phyloP scores from a whole-genome alignment of 2,113 vertebrate species.

The Dendrocopos noguchii region DNA sequence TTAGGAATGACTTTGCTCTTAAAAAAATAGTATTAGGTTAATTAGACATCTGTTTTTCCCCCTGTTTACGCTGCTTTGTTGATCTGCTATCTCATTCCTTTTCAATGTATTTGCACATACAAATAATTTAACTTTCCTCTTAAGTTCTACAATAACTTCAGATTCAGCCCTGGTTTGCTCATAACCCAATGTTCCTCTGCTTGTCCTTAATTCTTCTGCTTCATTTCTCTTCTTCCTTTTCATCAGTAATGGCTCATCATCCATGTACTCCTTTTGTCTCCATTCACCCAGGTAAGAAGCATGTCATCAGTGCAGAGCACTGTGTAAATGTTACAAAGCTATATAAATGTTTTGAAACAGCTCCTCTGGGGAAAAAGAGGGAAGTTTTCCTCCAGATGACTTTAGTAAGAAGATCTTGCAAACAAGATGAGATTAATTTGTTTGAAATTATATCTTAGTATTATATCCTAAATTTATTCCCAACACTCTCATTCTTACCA shows the following conservation, averaged over 20 bases:
- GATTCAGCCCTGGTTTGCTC: neutral
- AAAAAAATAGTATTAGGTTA: constrained; percentile 5
- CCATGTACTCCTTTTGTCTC: neutral
- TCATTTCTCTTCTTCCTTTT: neutral
- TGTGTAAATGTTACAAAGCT: constrained; percentile 7
- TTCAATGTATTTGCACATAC: neutral
- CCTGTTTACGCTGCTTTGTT: neutral
- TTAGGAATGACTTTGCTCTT: constrained; percentile 6
- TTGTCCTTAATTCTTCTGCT: neutral
- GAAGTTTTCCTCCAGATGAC: neutral
- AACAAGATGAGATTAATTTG: neutral
- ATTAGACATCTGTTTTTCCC: constrained; percentile 51
- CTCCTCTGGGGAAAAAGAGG: neutral
- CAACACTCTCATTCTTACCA: neutral
- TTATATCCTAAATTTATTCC: neutral
- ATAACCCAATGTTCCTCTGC: neutral
- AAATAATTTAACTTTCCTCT: neutral
- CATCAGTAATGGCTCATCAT: neutral
- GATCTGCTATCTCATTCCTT: neutral
- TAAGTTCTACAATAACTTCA: neutral
- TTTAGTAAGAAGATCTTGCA: neutral
- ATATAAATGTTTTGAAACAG: constrained; percentile 16
- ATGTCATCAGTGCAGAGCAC: neutral
- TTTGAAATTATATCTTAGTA: neutral
- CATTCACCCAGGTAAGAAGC: neutral